phyloP scores from a whole-genome alignment of 2,888 invertebrate genomes.

The Adela reaumurella region DNA sequence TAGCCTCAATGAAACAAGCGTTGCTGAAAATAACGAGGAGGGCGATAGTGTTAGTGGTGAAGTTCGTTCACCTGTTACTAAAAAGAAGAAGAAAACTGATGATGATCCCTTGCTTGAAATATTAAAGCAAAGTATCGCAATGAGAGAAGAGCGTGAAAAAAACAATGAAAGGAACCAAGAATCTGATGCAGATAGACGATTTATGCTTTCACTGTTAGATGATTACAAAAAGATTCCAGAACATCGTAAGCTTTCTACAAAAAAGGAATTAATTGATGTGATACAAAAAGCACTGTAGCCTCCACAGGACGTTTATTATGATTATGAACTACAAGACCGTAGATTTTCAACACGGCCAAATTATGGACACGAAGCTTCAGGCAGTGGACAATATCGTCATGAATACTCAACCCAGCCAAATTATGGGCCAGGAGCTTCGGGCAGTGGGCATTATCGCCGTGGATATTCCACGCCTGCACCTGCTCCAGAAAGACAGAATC shows the following conservation, averaged over 20 bases:
- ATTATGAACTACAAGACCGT: slow-evolving; percentile 16
- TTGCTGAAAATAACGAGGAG: slow-evolving; percentile 14
- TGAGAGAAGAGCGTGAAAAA: slow-evolving; percentile 17
- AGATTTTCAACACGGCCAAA: slow-evolving; percentile 17
- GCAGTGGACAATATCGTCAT: slow-evolving; percentile 17
- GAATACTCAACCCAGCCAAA: slow-evolving; percentile 16
- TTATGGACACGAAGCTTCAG: slow-evolving; percentile 16
- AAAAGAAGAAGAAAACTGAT: slow-evolving; percentile 17
- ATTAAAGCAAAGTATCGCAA: slow-evolving; percentile 18
- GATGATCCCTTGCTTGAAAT: slow-evolving; percentile 11
- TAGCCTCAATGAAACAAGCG: slow-evolving; percentile 16
- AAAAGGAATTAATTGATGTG: slow-evolving; percentile 18
- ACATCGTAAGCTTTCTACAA: slow-evolving; percentile 18
- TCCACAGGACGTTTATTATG: slow-evolving; percentile 15
- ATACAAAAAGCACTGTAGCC: slow-evolving; percentile 17
- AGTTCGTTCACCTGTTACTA: slow-evolving; percentile 16
- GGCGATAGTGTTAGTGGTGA: slow-evolving; percentile 14
- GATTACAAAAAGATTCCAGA: slow-evolving; percentile 16
- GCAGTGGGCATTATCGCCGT: slow-evolving; percentile 15
- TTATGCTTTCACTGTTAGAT: slow-evolving; percentile 17
- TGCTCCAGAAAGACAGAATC: too few relatives aligned
- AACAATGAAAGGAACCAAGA: slow-evolving; percentile 17
- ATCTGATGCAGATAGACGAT: slow-evolving; percentile 16
- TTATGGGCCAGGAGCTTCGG: slow-evolving; percentile 14
- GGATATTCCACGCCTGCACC: too few relatives aligned